Percentiles rank a stretch among this genome's conserved stretches.
Evolutionary conservation across 2,888 invertebrate genomes (phyloP).

Genomic region (Lasioglossum villosulum): DNA sequence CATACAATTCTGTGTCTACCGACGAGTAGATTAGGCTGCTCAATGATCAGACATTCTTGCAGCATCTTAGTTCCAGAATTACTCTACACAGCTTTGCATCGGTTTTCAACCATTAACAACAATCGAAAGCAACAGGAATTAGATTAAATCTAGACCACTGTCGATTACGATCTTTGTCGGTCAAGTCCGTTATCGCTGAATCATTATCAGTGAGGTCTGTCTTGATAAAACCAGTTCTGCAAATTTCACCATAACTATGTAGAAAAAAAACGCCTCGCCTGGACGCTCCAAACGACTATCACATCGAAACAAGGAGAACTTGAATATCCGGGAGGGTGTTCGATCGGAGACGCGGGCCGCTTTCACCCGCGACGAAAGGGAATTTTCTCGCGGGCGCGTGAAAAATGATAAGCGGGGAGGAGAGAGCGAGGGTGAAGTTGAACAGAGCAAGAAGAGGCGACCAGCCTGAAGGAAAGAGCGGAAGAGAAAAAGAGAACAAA

Average conservation of each 20-base stretch:
- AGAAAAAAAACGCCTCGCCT: neutral
- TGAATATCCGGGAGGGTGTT: neutral
- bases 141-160: neutral
- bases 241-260: neutral
- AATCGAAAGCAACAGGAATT: neutral
- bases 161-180: neutral
- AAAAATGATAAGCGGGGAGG: neutral
- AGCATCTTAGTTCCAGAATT: neutral
- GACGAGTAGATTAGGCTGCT: neutral
- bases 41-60: neutral
- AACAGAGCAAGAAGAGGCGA: neutral
- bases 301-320: neutral
- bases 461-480: neutral
- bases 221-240: neutral
- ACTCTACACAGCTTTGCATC: neutral
- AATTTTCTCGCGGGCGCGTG: conserved; percentile 15
- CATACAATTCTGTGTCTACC: no score
- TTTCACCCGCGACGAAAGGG: conserved; percentile 19
- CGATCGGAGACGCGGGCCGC: neutral
- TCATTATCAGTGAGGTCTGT: neutral
- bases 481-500: no score
- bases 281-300: neutral
- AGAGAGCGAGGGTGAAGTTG: neutral
- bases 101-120: neutral
- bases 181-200: neutral